These are phyloP conservation scores for Monochamus saltuarius DNA, from an alignment of 1,140 invertebrate genomes.

Conservation along the genomic window DNA sequence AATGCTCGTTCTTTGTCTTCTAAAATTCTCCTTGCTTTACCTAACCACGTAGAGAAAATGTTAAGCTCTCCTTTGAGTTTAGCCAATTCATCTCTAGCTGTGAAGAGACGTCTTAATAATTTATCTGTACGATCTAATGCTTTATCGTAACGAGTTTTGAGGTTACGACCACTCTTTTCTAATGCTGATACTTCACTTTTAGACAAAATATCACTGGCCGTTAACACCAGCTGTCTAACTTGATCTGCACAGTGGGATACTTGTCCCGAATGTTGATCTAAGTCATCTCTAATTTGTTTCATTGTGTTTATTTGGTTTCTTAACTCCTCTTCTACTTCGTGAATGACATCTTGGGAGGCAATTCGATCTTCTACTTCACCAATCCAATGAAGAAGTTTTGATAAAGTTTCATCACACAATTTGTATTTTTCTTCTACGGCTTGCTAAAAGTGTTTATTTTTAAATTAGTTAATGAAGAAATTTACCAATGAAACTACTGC, in stretches of 20 bases:
- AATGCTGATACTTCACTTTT: slow-evolving; percentile 84
- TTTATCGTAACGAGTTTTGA: slow-evolving; percentile 83
- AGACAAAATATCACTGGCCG: slow-evolving; percentile 85
- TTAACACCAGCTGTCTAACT: slow-evolving; percentile 85
- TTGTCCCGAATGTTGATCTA: slow-evolving; percentile 82
- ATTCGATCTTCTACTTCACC: slow-evolving; percentile 82
- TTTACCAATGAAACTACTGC: background rate
- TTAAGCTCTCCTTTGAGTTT: slow-evolving; percentile 81
- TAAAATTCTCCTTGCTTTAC: slow-evolving; percentile 72
- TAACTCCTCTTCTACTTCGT: slow-evolving; percentile 85
- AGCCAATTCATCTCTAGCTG: slow-evolving; percentile 81
- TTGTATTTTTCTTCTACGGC: slow-evolving; percentile 92
- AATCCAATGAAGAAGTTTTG: slow-evolving; percentile 86
- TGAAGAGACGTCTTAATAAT: slow-evolving; percentile 72
- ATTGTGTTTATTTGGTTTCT: slow-evolving; percentile 86
- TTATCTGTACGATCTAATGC: slow-evolving; percentile 76
- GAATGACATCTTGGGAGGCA: slow-evolving; percentile 83
- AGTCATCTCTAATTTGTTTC: slow-evolving; percentile 89
- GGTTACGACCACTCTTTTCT: slow-evolving; percentile 78
- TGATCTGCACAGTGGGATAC: slow-evolving; percentile 88
- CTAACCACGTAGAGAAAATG: slow-evolving; percentile 84
- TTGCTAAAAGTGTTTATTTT: slow-evolving; percentile 66
- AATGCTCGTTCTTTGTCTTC: slow-evolving; percentile 85
- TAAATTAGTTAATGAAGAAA: slow-evolving; percentile 22
- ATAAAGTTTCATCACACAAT: slow-evolving; percentile 80